phyloP scores from a whole-genome alignment of 2,113 vertebrate species.

The Tachysurus vachellii region DNA sequence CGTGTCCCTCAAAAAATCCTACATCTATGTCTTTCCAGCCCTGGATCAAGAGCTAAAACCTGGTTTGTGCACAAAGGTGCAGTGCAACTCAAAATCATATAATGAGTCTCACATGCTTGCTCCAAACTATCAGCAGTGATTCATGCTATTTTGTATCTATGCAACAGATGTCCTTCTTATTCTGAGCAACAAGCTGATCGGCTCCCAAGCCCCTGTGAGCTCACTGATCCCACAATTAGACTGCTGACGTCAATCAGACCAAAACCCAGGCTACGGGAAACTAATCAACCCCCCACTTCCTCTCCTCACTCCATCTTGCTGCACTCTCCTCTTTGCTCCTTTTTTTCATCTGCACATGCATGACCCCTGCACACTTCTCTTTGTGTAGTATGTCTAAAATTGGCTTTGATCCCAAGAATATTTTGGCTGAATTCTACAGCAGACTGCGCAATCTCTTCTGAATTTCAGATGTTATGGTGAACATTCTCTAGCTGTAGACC shows the following conservation, averaged over 20 bases:
- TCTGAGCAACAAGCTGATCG: conserved; percentile 38
- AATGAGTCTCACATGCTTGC: background rate
- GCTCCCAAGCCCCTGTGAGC: conserved; percentile 1
- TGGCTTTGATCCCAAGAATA: background rate
- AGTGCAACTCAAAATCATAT: conserved; percentile 2
- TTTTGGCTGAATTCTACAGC: background rate
- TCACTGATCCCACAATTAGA: conserved; percentile 45
- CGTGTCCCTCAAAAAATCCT: background rate
- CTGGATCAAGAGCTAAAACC: background rate
- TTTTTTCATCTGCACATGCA: conserved; percentile 37
- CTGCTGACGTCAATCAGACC: conserved; percentile 32
- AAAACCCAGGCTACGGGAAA: conserved; percentile 46
- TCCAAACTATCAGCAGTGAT: background rate
- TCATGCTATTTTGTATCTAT: conserved; percentile 26
- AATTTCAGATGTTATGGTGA: conserved; percentile 9
- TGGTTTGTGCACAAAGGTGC: background rate
- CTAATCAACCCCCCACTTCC: conserved; percentile 48
- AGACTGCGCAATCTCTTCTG: background rate
- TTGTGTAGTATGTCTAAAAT: conserved; percentile 39
- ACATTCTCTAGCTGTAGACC: background rate
- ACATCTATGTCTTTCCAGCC: background rate
- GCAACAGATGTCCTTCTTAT: conserved; percentile 30
- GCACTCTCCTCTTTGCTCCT: background rate
- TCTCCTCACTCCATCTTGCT: conserved; percentile 1
- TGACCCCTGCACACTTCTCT: conserved; percentile 33